Base-by-base conservation (phyloP, 2,888 invertebrate genomes). In the Hermodice carunculata region DNA sequence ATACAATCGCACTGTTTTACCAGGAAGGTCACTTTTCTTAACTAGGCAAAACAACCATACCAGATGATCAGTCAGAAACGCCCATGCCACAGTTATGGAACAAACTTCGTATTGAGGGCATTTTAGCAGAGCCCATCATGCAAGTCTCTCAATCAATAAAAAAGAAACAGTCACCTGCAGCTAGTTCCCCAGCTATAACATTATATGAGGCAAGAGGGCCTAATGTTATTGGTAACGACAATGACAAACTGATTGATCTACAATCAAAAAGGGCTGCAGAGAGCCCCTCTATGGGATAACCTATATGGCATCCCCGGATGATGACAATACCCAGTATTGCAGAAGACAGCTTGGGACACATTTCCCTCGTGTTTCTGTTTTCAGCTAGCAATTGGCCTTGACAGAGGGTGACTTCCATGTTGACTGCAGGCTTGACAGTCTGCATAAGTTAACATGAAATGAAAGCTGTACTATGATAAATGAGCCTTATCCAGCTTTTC, bases 11-110 rank as follows among this genome's bases (percentile, higher is more conserved):
- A 3, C 43, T 57, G n/a, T 19, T 57, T 5, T 57, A 57, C 44
- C 57, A 57, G 43, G 43, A 43, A 24, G 28, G 57, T 44, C 57
- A 57, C 57, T 57, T 43, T 43, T 42, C 57, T n/a, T 43, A 57
- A 19, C 29, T 28, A 5, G 57, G 8, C 44, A 28, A 24, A 8
- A 57, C 28, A 28, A 57, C 28, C 28, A 43, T 57, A 28, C 57
- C 42, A 28, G 43, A 57, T 29, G 44, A 42, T 28, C 42, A 43
- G 26, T 57, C 57, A 28, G 43, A 57, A 57, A 57, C 57, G 8
- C 43, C 44, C 14, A 43, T 42, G 28, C 57, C 57, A 42, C 22
- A 28, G 44, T 43, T 31, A 19, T 57, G 43, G 57, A 42, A 57
- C 11, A 57, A 43, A 43, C 57, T 44, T 29, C 26, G 44, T 19